phyloP scores from a whole-genome alignment of 2,113 vertebrate genomes.

The Cairina moschata region DNA sequence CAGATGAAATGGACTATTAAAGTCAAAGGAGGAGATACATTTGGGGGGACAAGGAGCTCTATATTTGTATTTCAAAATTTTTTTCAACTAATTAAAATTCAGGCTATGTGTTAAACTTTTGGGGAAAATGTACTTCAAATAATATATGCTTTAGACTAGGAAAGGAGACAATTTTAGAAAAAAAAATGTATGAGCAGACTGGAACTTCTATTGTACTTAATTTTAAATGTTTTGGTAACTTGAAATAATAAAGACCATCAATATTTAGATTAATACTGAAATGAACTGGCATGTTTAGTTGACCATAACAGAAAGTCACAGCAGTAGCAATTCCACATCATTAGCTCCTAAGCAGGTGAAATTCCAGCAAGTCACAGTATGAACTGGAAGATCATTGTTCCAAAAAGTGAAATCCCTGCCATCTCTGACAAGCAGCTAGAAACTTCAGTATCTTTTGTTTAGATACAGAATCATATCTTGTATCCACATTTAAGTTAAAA shows the following conservation, averaged over 20 bases:
- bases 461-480: conserved; percentile 17
- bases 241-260: conserved; percentile 36
- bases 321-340: background rate
- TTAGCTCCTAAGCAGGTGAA: conserved; percentile 50
- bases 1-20: background rate
- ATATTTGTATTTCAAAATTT: conserved; percentile 29
- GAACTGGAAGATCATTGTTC: conserved; percentile 1
- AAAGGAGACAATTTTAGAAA: conserved; percentile 52
- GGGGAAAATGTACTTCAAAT: conserved; percentile 43
- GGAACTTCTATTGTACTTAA: background rate
- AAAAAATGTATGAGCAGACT: conserved; percentile 36
- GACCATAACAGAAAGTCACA: conserved; percentile 3
- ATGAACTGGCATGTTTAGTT: conserved; percentile 31
- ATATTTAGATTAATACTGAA: conserved; percentile 58
- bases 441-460: conserved; percentile 16
- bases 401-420: background rate
- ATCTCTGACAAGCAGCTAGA: conserved; percentile 15
- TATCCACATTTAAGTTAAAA: background rate
- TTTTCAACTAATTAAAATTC: conserved; percentile 52
- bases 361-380: conserved; percentile 17
- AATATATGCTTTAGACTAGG: conserved; percentile 23
- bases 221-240: conserved; percentile 26
- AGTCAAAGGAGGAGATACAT: background rate
- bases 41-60: background rate
- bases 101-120: conserved; percentile 30